These are phyloP conservation scores for Andrena flavipes DNA, from an alignment of 2,888 invertebrate species.

Conservation along the genomic window DNA sequence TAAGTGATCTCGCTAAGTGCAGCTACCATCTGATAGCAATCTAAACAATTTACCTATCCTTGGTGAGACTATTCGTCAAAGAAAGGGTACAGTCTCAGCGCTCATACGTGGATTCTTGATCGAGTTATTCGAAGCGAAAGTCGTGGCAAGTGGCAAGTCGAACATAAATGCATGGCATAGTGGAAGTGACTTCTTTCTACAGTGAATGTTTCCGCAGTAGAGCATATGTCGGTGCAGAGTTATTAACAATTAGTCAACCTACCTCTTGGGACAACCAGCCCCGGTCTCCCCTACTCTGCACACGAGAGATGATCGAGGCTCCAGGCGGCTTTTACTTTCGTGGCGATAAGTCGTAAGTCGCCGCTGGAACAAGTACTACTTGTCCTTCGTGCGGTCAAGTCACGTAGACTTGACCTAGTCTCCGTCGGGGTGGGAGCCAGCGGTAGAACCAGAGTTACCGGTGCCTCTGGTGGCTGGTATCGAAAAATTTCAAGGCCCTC, in stretches of 20 bases:
- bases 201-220: too few relatives aligned
- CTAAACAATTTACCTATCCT: too few relatives aligned
- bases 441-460: constrained; percentile 71
- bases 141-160: background rate
- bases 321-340: constrained; percentile 65
- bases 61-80: background rate
- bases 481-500: constrained; percentile 68
- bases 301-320: constrained; percentile 52
- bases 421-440: constrained; percentile 51
- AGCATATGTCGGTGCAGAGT: too few relatives aligned
- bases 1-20: background rate
- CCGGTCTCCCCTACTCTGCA: too few relatives aligned
- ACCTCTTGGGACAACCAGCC: too few relatives aligned
- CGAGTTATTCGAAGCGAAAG: constrained; percentile 4
- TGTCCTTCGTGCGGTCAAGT: constrained; percentile 75
- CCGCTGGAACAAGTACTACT: constrained; percentile 67
- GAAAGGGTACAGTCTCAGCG: background rate
- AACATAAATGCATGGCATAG: too few relatives aligned
- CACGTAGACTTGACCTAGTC: constrained; percentile 75
- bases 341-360: constrained; percentile 62
- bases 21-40: too few relatives aligned
- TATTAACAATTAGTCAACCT: too few relatives aligned
- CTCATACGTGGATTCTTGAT: background rate
- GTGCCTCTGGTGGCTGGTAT: constrained; percentile 64
- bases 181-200: too few relatives aligned